These are phyloP conservation scores for Subacronicta megacephala DNA, from an alignment of 2,888 invertebrate species.

Conservation along the genomic window DNA sequence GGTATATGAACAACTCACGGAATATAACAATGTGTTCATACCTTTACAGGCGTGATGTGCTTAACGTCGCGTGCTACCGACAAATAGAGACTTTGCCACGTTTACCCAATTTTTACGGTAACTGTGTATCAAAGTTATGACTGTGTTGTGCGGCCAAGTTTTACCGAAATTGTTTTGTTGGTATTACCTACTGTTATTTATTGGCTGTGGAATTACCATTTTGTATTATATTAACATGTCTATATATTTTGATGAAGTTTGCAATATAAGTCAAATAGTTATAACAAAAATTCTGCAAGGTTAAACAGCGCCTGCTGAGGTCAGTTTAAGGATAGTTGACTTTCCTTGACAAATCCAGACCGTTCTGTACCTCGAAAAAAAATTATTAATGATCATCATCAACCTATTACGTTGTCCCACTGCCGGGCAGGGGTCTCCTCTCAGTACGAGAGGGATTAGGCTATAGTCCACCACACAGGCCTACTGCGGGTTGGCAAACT, in stretches of 20 bases:
- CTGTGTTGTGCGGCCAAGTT: conserved; percentile 56
- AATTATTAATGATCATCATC: too few species aligned
- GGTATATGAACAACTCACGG: not conserved
- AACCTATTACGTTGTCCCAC: too few species aligned
- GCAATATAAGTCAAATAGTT: too few species aligned
- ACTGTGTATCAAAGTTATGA: conserved; percentile 72
- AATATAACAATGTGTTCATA: conserved; percentile 47
- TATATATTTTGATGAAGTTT: conserved; percentile 1
- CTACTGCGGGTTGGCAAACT: too few species aligned
- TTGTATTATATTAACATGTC: conserved; percentile 26
- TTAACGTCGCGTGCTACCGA: conserved; percentile 69
- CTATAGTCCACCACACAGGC: too few species aligned
- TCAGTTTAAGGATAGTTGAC: too few species aligned
- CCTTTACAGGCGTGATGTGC: conserved; percentile 55
- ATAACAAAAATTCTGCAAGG: too few species aligned
- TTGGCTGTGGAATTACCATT: conserved; percentile 36
- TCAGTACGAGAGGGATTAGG: too few species aligned
- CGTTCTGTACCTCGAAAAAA: too few species aligned
- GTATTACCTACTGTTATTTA: conserved; percentile 48
- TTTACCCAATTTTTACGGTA: conserved; percentile 73
- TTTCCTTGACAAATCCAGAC: too few species aligned
- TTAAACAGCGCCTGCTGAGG: too few species aligned
- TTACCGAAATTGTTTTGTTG: conserved; percentile 66
- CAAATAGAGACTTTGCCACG: conserved; percentile 73
- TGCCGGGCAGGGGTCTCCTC: too few species aligned